Evolutionary conservation across 2,113 vertebrate genomes (phyloP).

Genomic region (Pleuronectes platessa): DNA sequence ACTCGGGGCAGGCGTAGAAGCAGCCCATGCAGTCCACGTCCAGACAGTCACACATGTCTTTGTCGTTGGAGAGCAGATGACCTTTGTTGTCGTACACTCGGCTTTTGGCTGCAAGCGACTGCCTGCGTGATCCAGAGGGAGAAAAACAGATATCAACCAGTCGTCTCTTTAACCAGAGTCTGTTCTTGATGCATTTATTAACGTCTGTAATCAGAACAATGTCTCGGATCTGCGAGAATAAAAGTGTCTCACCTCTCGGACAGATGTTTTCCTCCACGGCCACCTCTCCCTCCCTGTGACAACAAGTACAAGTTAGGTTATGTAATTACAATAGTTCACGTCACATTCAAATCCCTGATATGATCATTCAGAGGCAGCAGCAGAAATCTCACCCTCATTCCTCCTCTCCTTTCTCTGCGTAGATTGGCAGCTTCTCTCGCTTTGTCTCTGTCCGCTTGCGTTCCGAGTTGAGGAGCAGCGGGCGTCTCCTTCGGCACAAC

Average conservation of each 20-base stretch:
- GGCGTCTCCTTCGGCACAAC: slow-evolving; percentile 70
- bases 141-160: slow-evolving; percentile 10
- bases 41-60: slow-evolving; percentile 96
- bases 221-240: not conserved
- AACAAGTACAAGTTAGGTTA: not conserved
- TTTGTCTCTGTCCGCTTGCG: slow-evolving; percentile 67
- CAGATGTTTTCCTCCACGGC: slow-evolving; percentile 67
- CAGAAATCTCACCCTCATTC: slow-evolving; percentile 69
- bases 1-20: slow-evolving; percentile 94
- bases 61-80: slow-evolving; percentile 88
- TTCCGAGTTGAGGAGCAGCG: slow-evolving; percentile 26
- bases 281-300: slow-evolving; percentile 71
- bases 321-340: too few species aligned
- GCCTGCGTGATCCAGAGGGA: slow-evolving; percentile 76
- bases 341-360: too few species aligned
- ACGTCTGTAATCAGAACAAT: not conserved
- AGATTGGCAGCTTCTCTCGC: slow-evolving; percentile 52
- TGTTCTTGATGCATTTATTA: not conserved
- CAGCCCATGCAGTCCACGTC: slow-evolving; percentile 95
- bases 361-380: not conserved
- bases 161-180: not conserved
- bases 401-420: slow-evolving; percentile 76
- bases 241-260: slow-evolving; percentile 67
- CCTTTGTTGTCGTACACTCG: slow-evolving; percentile 94
- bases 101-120: slow-evolving; percentile 87